Base-by-base conservation (phyloP, 2,113 vertebrate species). In the Himantopus leucocephalus region DNA sequence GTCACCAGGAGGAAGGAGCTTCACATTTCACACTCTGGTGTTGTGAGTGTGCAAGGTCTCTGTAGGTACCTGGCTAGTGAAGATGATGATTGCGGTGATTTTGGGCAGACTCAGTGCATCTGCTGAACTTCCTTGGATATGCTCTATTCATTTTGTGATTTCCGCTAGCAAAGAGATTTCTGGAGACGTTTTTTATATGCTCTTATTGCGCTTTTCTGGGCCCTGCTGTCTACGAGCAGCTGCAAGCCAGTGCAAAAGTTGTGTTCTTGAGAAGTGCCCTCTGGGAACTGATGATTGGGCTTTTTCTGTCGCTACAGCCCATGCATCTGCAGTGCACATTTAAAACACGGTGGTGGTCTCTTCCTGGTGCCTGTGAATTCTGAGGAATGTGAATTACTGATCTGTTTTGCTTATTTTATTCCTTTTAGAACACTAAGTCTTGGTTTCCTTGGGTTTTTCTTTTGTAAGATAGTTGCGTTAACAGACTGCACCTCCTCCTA, bases 301-400 rank as follows among this genome's bases (percentile, higher is more conserved):
- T 97, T 23, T 70, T 76, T 83, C 82, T 89, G 64, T 89, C 70
- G 45, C 74, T 96, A 39, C 60, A 91, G 47, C 64, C 75, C 85
- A 48, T 68, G 19, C 4, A 27, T 30, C 58, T 71, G 32, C 77
- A 90, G n/a, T 78, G 41, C 30, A 71, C 88, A 58, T 96, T 72
- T 75, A 92, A 96, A 95, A 91, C 8, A 13, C 60, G 12, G 32
- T 50, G 22, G 7, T 55, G n/a, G 32, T 59, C n/a, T 86, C 58
- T 78, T 85, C 75, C 24, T 55, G 37, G 60, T 86, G 63, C 56
- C 73, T 35, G 5, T 39, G 82, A 96, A 80, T 84, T 67, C 34
- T 91, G 73, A 92, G 53, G 45, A 84, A 75, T 85, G 29, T 86
- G 89, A 96, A 91, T 96, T 83, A 86, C 34, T 63, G 63, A 29